Conservation (phyloP, 2,113 vertebrate genomes). For the Megaceryle torquata region DNA sequence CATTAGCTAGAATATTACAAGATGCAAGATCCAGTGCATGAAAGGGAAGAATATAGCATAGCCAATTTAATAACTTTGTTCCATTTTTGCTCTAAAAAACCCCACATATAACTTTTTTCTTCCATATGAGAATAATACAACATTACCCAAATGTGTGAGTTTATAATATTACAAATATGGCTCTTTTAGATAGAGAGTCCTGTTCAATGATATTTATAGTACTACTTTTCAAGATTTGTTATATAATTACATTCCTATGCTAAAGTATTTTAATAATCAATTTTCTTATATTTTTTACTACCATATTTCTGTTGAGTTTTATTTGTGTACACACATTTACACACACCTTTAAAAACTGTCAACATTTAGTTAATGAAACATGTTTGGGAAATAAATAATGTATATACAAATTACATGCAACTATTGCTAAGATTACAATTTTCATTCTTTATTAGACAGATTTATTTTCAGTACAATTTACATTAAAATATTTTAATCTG, state of each 20-base stretch:
- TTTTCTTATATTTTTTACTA: neutral
- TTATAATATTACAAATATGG: neutral
- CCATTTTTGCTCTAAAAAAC: neutral
- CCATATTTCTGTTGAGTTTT: neutral
- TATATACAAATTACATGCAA: slow-evolving; percentile 59
- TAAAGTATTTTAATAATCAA: neutral
- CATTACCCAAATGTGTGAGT: neutral
- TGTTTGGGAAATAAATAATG: slow-evolving; percentile 57
- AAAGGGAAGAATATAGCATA: neutral
- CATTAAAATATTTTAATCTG: slow-evolving; percentile 65
- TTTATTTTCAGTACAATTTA: slow-evolving; percentile 74
- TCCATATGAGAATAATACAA: neutral
- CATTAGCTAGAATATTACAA: neutral
- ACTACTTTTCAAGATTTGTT: neutral
- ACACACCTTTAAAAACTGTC: neutral
- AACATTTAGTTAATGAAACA: neutral
- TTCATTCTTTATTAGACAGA: slow-evolving; percentile 54
- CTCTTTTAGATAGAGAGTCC: neutral
- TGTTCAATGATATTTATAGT: neutral
- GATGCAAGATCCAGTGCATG: neutral
- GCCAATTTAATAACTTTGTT: neutral
- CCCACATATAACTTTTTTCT: neutral
- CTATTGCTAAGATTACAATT: slow-evolving; percentile 67
- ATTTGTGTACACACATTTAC: neutral
- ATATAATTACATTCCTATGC: neutral